Conservation (phyloP, 2,113 vertebrate species). For the Tachycineta bicolor region DNA sequence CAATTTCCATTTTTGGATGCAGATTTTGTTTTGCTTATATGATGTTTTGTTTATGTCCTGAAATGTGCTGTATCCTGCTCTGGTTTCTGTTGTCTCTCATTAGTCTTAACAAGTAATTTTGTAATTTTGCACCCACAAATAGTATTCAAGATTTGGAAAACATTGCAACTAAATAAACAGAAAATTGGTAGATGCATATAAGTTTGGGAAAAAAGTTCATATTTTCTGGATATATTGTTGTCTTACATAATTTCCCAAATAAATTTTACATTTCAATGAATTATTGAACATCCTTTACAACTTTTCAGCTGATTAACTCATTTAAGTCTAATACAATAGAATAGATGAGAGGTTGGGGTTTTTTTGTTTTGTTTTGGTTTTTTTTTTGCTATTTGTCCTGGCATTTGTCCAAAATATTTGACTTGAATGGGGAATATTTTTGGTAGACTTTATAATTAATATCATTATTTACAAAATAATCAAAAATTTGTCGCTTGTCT, state of each 20-base stretch:
- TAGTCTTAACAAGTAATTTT: background rate
- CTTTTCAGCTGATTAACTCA: background rate
- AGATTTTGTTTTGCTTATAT: background rate
- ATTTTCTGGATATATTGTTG: background rate
- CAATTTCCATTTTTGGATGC: background rate
- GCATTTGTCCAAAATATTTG: background rate
- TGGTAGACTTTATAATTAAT: background rate
- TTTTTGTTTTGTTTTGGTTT: fast-evolving
- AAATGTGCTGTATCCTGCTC: background rate
- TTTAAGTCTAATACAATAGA: background rate
- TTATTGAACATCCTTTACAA: background rate
- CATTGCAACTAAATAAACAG: background rate
- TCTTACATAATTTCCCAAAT: background rate
- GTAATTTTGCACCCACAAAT: background rate
- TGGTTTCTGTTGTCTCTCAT: background rate
- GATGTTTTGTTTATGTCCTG: background rate
- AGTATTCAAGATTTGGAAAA: background rate
- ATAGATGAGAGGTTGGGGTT: fast-evolving
- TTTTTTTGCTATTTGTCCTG: background rate
- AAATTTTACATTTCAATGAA: background rate
- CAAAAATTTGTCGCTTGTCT: too few relatives aligned
- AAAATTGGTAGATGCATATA: background rate
- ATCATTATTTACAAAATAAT: background rate
- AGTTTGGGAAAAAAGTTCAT: background rate
- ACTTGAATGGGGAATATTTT: background rate